A percentile compares a stretch with the other conserved stretches of the same genome.
Evolutionary conservation across 1,140 invertebrate species (phyloP).

Genomic region (Temnothorax curvispinosus): DNA sequence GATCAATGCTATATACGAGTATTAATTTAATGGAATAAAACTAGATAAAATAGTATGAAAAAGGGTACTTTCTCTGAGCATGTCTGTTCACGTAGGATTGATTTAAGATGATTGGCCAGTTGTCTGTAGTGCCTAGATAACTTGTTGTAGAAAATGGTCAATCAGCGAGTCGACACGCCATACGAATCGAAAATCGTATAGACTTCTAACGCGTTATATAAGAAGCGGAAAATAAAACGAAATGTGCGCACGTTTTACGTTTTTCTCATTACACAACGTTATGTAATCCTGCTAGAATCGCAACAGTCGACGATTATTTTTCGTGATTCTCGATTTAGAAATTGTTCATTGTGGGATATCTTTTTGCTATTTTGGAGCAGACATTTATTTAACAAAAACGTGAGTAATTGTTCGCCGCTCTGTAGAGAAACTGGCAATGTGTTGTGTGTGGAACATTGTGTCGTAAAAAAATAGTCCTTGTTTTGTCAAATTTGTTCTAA

Average conservation of each 20-base stretch:
- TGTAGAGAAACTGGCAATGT: neutral
- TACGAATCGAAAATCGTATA: constrained; percentile 37
- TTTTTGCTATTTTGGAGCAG: neutral
- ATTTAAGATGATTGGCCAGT: constrained; percentile 23
- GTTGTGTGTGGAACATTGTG: neutral
- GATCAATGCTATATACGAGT: neutral
- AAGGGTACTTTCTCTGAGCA: constrained; percentile 15
- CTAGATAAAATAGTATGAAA: neutral
- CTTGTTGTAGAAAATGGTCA: constrained; percentile 60
- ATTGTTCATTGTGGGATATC: neutral
- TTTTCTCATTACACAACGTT: constrained; percentile 39
- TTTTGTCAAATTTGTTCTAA: neutral
- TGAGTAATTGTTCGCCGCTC: neutral
- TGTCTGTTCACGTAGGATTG: neutral
- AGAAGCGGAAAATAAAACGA: constrained; percentile 47
- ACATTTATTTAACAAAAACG: neutral
- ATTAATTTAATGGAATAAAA: constrained; percentile 9
- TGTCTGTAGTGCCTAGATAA: constrained; percentile 2
- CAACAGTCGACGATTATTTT: constrained; percentile 20
- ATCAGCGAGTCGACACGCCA: constrained; percentile 17
- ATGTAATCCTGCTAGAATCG: constrained; percentile 21
- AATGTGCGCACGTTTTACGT: neutral
- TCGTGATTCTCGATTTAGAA: neutral
- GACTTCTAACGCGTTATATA: constrained; percentile 1
- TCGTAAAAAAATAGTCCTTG: neutral